Evolutionary conservation across 2,113 vertebrate genomes (phyloP).

Genomic region (Nerophis lumbriciformis): DNA sequence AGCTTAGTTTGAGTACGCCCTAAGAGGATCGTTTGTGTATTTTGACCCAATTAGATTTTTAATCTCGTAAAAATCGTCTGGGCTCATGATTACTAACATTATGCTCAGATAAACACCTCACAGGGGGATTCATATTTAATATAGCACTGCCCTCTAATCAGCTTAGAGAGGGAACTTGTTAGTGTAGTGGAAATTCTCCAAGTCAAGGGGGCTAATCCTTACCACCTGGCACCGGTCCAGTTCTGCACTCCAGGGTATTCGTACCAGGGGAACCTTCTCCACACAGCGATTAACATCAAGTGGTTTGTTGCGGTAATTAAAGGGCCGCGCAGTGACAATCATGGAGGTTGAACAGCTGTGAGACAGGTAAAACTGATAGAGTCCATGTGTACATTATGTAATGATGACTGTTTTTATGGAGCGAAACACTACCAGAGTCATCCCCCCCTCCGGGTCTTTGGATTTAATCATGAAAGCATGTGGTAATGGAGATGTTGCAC

Average conservation of each 20-base stretch:
- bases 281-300: constrained; percentile 26
- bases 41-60: constrained; percentile 30
- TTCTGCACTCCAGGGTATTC: constrained; percentile 48
- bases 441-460: constrained; percentile 27
- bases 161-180: constrained; percentile 41
- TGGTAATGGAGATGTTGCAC: constrained; percentile 55
- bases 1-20: no score
- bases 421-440: constrained; percentile 23
- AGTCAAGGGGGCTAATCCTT: constrained; percentile 50
- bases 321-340: constrained; percentile 25
- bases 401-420: constrained; percentile 29
- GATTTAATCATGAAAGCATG: constrained; percentile 58
- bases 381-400: constrained; percentile 16
- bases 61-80: constrained; percentile 45
- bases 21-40: no score
- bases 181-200: constrained; percentile 35
- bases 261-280: constrained; percentile 20
- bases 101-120: constrained; percentile 48
- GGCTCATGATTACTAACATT: constrained; percentile 33
- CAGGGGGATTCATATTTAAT: constrained; percentile 54
- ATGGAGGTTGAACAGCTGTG: constrained; percentile 12
- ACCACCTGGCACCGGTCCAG: constrained; percentile 48
- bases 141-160: constrained; percentile 49
- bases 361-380: constrained; percentile 12
- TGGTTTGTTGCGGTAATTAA: constrained; percentile 43